Evolutionary conservation across 2,797 vertebrate species (phyloP).

Genomic region (Pogoniulus pusillus): DNA sequence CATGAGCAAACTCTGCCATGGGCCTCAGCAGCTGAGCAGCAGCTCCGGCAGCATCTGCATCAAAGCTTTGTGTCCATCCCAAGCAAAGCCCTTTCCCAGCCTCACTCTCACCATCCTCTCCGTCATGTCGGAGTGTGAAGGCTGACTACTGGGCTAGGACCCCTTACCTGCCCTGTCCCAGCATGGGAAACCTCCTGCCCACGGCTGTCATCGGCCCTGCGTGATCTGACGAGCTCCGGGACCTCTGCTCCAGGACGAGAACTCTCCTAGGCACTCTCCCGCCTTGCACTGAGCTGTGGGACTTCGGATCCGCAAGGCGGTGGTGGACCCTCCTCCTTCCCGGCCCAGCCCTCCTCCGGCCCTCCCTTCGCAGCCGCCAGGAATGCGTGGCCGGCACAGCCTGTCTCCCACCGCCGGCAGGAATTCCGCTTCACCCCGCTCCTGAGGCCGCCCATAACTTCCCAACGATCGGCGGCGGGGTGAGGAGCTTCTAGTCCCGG

Average conservation of each 20-base stretch:
- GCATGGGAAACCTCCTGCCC: conserved; percentile 65
- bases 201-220: conserved; percentile 67
- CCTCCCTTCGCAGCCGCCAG: conserved; percentile 67
- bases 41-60: neutral
- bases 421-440: neutral
- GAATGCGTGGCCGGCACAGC: conserved; percentile 57
- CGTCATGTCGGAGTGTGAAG: rapidly evolving
- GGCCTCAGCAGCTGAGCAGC: neutral
- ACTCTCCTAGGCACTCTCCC: neutral
- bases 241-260: neutral
- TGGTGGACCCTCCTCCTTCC: conserved; percentile 65
- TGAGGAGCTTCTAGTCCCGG: neutral
- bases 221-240: neutral
- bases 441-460: neutral
- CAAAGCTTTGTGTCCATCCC: neutral
- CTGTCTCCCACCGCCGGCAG: neutral
- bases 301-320: conserved; percentile 37
- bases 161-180: conserved; percentile 74
- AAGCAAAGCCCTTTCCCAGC: neutral
- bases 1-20: neutral
- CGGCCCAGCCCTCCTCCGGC: conserved; percentile 59
- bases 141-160: neutral
- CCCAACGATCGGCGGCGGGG: neutral
- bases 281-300: conserved; percentile 4
- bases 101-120: neutral